Evolutionary conservation across 2,888 invertebrate species (phyloP), one percentile per base, ranked within the genome.

Genomic region (Nomada ruficornis): DNA sequence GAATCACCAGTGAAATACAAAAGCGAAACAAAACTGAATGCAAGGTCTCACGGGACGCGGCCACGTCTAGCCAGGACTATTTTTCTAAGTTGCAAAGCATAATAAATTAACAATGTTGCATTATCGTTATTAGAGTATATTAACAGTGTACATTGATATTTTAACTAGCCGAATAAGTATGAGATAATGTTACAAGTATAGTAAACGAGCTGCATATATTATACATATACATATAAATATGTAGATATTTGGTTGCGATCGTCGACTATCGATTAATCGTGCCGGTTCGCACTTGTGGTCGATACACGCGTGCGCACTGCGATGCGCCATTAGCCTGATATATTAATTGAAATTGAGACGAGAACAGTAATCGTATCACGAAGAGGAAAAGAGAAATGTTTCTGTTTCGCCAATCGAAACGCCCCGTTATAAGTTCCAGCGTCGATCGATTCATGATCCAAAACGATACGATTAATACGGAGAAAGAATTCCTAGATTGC

Each of bases 51-150:
- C 86, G 84, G 69, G 91, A 89, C 90, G 86, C 92, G 91, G 91
- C 90, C 89, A 89, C 90, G 90, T 87, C 88, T 88, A 90, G 88
- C 90, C 90, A 91, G 87, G 91, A 93, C 89, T 93, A 93, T 93
- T 93, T 93, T 93, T 93, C 92, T 93, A 93, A 93, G 91, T 93
- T 93, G 93, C 93, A 92, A 93, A 93, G 89, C 91, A 91, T 93
- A 91, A 93, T 91, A 91, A 93, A 93, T 93, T 93, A 92, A 93
- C 89, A 86, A 93, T 90, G 93, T 93, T 93, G 92, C 91, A 93
- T 93, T 93, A 92, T 93, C 93, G 93, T 94, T 93, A 93, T 91
- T 93, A 93, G 92, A 93, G 91, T 93, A 91, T 93, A 91, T 91
- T 90, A 87, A 47, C 89, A 90, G 91, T 91, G 90, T 89, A 92